Evolutionary conservation across 1,140 invertebrate genomes (phyloP).

Genomic region (Epicauta chinensis): DNA sequence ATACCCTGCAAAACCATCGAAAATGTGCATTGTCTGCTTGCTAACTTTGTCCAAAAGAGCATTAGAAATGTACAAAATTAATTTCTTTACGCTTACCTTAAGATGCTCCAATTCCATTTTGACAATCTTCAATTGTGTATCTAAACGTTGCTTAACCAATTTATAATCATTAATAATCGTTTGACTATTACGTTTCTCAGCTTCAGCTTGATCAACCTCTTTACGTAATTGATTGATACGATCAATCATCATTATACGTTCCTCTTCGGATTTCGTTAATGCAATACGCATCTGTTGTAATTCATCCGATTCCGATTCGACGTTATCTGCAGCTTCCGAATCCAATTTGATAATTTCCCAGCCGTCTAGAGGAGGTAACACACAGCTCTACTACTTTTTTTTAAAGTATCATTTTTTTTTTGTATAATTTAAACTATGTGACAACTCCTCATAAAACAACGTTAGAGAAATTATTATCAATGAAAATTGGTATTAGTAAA

Average conservation of each 20-base stretch:
- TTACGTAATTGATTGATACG: slow-evolving; percentile 79
- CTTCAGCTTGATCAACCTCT: slow-evolving; percentile 69
- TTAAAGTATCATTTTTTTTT: too few relatives aligned
- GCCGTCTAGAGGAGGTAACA: slow-evolving; percentile 35
- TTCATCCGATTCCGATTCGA: slow-evolving; percentile 73
- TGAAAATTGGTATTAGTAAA: background rate
- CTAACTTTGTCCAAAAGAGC: too few relatives aligned
- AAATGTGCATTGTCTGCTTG: too few relatives aligned
- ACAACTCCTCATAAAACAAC: slow-evolving; percentile 11
- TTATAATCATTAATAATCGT: slow-evolving; percentile 88
- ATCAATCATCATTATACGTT: slow-evolving; percentile 69
- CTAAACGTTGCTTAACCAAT: slow-evolving; percentile 82
- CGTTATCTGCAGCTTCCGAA: slow-evolving; percentile 65
- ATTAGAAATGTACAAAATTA: too few relatives aligned
- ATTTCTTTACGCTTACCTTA: slow-evolving; percentile 49
- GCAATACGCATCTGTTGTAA: slow-evolving; percentile 66
- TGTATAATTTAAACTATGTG: slow-evolving; percentile 5
- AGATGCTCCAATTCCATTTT: slow-evolving; percentile 53
- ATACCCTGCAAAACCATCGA: too few relatives aligned
- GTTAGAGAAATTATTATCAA: slow-evolving; percentile 1
- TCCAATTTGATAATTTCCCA: slow-evolving; percentile 43
- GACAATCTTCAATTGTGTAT: slow-evolving; percentile 69
- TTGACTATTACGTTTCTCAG: slow-evolving; percentile 63
- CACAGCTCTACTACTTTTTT: slow-evolving; percentile 11
- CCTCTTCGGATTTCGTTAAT: slow-evolving; percentile 73